Evolutionary conservation across 2,797 vertebrate genomes (phyloP).

Genomic region (Diglossa cyanea): DNA sequence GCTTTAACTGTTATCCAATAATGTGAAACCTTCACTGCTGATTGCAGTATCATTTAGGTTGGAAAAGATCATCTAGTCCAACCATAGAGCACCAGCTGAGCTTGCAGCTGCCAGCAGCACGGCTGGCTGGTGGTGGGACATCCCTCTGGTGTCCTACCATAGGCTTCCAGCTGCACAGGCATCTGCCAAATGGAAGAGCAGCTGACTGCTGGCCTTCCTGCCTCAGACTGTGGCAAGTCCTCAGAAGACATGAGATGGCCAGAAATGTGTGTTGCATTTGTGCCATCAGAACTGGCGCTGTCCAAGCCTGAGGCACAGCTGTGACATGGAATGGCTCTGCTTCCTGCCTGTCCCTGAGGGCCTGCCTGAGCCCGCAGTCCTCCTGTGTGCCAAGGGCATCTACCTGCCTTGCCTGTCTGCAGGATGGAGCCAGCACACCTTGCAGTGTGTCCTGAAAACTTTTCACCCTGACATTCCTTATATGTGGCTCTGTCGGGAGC

Average conservation of each 20-base stretch:
- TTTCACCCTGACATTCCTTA: accelerated
- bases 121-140: neutral
- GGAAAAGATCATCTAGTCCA: neutral
- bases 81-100: neutral
- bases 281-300: neutral
- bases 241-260: neutral
- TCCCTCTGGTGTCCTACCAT: neutral
- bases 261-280: neutral
- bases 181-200: neutral
- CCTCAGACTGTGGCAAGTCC: neutral
- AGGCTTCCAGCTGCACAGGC: neutral
- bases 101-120: neutral
- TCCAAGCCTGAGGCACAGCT: neutral
- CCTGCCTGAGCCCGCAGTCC: neutral
- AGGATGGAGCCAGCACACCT: neutral
- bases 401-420: neutral
- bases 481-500: neutral
- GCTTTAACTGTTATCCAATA: neutral
- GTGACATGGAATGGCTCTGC: accelerated
- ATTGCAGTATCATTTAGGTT: neutral
- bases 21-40: neutral
- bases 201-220: neutral
- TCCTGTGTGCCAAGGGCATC: accelerated
- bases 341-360: neutral
- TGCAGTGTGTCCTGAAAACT: neutral